Evolutionary conservation across 2,113 vertebrate species (phyloP).

Genomic region (Silurus asotus): DNA sequence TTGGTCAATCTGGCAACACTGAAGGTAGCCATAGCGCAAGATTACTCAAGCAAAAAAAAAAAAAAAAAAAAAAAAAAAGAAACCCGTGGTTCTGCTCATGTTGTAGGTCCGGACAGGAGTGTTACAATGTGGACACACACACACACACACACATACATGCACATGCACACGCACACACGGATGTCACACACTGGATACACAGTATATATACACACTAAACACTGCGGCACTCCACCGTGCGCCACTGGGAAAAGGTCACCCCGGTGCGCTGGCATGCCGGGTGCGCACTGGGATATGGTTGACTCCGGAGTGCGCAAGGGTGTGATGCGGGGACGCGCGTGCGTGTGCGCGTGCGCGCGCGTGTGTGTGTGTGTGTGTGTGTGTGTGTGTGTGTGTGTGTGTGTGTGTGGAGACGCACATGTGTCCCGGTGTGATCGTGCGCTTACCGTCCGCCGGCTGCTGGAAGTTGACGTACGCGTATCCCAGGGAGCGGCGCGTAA

Average conservation of each 20-base stretch:
- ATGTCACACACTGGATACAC: too few species aligned
- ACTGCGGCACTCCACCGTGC: neutral
- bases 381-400: too few species aligned
- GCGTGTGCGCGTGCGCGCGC: too few species aligned
- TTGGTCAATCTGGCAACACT: conserved; percentile 22
- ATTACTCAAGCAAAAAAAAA: conserved; percentile 27
- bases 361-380: too few species aligned
- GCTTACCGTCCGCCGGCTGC: conserved; percentile 94
- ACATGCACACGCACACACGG: neutral
- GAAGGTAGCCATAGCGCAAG: conserved; percentile 30
- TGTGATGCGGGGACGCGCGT: neutral
- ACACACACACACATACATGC: neutral
- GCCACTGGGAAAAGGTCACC: neutral
- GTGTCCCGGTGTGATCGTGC: neutral
- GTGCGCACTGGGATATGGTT: conserved; percentile 2
- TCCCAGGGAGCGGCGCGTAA: conserved; percentile 93
- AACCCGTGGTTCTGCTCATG: conserved; percentile 2
- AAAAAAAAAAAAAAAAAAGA: too few species aligned
- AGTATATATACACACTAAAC: neutral
- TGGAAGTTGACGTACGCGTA: conserved; percentile 99
- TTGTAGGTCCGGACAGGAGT: conserved; percentile 7
- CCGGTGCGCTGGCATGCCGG: neutral
- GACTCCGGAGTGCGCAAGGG: neutral
- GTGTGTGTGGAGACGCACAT: neutral
- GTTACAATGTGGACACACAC: neutral